Conservation (phyloP, 2,797 vertebrate genomes). For the Enteromius fasciolatus region DNA sequence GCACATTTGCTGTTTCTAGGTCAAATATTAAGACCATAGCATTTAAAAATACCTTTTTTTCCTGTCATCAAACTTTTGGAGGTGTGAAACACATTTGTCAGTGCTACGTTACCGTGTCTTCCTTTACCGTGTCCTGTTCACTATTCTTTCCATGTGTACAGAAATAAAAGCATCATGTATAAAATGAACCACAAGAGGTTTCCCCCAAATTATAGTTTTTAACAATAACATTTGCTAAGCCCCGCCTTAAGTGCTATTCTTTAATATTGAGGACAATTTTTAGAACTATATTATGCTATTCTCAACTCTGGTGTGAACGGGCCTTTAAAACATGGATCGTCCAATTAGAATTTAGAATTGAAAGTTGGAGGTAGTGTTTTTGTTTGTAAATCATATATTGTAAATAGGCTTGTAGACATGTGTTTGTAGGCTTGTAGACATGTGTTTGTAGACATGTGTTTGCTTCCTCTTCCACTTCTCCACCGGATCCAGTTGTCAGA, state of each 20-base stretch:
- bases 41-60: background rate
- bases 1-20: conserved; percentile 23
- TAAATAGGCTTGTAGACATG: conserved; percentile 9
- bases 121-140: background rate
- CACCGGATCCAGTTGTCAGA: conserved; percentile 5
- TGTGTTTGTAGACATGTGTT: conserved; percentile 4
- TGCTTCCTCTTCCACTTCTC: background rate
- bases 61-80: background rate
- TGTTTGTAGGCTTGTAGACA: conserved; percentile 18
- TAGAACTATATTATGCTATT: no score
- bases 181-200: conserved; percentile 6
- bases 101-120: background rate
- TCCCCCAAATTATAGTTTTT: background rate
- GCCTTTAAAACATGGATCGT: background rate
- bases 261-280: no score
- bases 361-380: background rate
- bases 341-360: background rate
- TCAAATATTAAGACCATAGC: conserved; percentile 26
- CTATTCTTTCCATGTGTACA: background rate
- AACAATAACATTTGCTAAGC: background rate
- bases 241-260: background rate
- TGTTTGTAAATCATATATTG: background rate
- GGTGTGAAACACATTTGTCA: background rate
- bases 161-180: background rate
- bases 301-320: no score